Conservation (phyloP, 2,113 vertebrate genomes). For the Himantopus leucocephalus region DNA sequence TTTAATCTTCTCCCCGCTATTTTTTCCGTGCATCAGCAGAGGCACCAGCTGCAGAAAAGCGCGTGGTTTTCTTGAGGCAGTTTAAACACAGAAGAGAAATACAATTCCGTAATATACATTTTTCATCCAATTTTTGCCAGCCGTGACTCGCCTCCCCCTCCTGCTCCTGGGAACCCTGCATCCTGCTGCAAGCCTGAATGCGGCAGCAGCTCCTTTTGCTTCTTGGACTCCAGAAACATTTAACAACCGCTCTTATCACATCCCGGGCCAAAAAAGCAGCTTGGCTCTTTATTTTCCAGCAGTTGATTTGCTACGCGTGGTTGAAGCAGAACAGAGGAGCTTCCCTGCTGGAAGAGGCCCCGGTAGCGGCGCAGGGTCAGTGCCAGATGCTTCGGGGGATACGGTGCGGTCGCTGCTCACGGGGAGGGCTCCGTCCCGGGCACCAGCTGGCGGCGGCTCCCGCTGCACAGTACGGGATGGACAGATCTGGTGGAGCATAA, state of each 20-base stretch:
- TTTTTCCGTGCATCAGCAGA: constrained; percentile 65
- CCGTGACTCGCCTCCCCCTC: background rate
- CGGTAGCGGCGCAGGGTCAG: rapidly evolving
- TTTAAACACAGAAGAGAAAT: constrained; percentile 28
- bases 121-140: background rate
- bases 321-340: constrained; percentile 11
- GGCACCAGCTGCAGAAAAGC: constrained; percentile 66
- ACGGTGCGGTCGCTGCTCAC: background rate
- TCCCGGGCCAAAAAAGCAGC: constrained; percentile 39
- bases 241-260: background rate
- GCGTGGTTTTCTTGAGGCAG: constrained; percentile 33
- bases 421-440: background rate
- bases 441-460: constrained; percentile 2
- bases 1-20: constrained; percentile 35
- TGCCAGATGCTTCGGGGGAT: background rate
- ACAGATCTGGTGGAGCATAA: background rate
- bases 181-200: background rate
- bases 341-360: constrained; percentile 20
- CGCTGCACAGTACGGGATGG: background rate
- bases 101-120: constrained; percentile 7
- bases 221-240: background rate
- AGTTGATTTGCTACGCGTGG: constrained; percentile 33
- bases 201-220: background rate
- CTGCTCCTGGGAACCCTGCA: background rate
- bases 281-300: constrained; percentile 30